A percentile compares a stretch with the other conserved stretches of the same genome.
Evolutionary conservation across 2,113 vertebrate genomes (phyloP).

Genomic region (Origma solitaria): DNA sequence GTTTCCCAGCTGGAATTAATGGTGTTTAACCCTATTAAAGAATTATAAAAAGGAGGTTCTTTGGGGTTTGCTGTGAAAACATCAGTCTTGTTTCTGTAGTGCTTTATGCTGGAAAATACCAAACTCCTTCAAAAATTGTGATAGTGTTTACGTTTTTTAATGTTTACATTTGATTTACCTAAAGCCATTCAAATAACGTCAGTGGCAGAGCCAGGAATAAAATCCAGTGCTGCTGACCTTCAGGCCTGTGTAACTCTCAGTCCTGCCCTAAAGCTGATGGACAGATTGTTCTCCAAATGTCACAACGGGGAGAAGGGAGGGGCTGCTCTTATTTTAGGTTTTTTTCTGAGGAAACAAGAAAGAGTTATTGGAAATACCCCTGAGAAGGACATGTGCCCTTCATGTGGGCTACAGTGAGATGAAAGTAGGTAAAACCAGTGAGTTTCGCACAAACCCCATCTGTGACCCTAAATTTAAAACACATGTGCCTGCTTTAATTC

Average conservation of each 20-base stretch:
- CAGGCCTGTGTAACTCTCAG: background rate
- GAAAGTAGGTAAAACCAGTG: background rate
- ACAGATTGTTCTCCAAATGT: background rate
- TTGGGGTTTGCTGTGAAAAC: background rate
- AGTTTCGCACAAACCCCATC: background rate
- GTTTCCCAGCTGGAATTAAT: constrained; percentile 23
- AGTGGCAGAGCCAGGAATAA: background rate
- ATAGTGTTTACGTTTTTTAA: background rate
- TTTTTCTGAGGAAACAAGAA: background rate
- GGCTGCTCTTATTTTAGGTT: background rate
- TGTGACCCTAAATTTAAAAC: background rate
- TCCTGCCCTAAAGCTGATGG: constrained; percentile 13
- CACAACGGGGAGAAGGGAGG: background rate
- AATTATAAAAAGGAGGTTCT: background rate
- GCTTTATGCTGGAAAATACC: background rate
- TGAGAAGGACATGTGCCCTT: background rate
- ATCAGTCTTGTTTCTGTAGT: background rate
- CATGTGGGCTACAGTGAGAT: background rate
- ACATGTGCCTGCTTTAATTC: background rate
- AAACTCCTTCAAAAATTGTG: background rate
- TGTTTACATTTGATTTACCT: background rate
- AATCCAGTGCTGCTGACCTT: background rate
- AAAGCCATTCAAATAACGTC: background rate
- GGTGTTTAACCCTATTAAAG: background rate
- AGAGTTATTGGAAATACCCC: background rate